Conservation (phyloP, 2,888 invertebrate genomes). For the Athripsodes cinereus region DNA sequence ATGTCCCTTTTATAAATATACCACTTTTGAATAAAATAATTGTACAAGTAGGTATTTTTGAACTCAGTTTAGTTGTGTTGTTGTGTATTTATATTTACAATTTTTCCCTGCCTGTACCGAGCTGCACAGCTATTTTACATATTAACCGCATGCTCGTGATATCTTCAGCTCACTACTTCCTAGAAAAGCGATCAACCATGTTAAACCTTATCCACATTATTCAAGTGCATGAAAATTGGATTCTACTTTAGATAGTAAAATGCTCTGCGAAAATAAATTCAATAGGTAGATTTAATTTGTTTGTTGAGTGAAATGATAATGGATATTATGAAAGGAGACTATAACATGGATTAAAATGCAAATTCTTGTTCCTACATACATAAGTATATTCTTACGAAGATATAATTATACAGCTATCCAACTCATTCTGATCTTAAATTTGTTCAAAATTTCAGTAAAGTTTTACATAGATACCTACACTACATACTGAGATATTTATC, state of each 20-base stretch:
- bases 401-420: no score
- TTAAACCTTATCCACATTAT: neutral
- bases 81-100: neutral
- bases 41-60: neutral
- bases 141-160: conserved; percentile 26
- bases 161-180: conserved; percentile 10
- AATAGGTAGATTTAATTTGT: no score
- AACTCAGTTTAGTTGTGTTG: neutral
- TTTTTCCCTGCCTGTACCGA: neutral
- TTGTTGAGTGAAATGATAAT: no score
- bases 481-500: no score
- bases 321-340: no score
- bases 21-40: neutral
- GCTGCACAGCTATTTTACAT: conserved; percentile 24
- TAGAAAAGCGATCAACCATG: neutral
- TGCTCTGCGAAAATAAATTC: no score
- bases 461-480: no score
- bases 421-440: no score
- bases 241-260: neutral
- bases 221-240: conserved; percentile 1
- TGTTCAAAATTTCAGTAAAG: no score
- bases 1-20: neutral
- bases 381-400: no score
- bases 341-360: no score
- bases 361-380: no score